Evolutionary conservation across 2,797 vertebrate species (phyloP).

Genomic region (Siniperca obscura): DNA sequence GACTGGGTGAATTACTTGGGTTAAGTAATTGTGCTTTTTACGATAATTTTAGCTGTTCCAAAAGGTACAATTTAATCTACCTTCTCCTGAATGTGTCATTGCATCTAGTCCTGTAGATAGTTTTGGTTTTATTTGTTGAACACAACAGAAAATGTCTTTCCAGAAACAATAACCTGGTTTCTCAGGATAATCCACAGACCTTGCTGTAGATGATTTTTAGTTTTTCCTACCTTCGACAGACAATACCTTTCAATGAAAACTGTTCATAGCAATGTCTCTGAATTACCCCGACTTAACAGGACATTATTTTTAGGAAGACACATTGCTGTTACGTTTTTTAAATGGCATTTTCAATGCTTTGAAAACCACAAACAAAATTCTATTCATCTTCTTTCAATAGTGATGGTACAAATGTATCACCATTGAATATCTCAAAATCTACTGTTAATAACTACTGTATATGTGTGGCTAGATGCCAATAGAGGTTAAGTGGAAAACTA

Average conservation of each 20-base stretch:
- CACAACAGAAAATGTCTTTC: background rate
- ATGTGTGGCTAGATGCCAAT: background rate
- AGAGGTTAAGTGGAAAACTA: background rate
- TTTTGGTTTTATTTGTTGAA: background rate
- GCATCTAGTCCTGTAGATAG: background rate
- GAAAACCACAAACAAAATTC: background rate
- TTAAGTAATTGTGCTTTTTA: background rate
- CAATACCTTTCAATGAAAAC: background rate
- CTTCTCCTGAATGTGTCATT: background rate
- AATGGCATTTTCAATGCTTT: background rate
- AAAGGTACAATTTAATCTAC: background rate
- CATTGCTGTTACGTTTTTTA: slow-evolving; percentile 6
- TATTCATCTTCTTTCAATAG: background rate
- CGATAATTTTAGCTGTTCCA: background rate
- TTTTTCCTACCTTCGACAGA: background rate
- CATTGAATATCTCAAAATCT: background rate
- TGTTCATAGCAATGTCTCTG: background rate
- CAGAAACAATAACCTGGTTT: background rate
- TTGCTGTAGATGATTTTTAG: background rate
- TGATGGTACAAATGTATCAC: background rate
- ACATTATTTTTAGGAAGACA: background rate
- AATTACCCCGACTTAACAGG: background rate
- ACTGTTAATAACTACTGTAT: background rate
- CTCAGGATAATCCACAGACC: background rate
- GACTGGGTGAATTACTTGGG: background rate